phyloP scores from a whole-genome alignment of 2,113 vertebrate genomes.

The Nesoenas mayeri region DNA sequence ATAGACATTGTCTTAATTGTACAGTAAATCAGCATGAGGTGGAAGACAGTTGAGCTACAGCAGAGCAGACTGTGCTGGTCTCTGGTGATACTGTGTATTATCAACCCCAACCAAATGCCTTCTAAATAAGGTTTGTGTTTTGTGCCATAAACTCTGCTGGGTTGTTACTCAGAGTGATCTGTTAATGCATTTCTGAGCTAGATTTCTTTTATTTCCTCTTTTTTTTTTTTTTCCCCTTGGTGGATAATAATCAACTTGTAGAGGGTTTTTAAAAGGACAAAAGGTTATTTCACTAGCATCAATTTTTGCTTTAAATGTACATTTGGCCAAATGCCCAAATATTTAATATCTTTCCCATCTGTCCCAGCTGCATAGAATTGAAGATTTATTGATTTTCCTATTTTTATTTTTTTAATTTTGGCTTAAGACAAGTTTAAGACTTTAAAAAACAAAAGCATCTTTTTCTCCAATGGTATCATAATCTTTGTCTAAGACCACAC shows the following conservation, averaged over 20 bases:
- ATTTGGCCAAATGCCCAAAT: conserved; percentile 43
- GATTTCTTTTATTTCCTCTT: background rate
- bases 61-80: background rate
- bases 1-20: conserved; percentile 50
- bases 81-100: background rate
- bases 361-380: conserved; percentile 43
- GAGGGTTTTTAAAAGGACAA: conserved; percentile 52
- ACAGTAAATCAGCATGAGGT: conserved; percentile 7
- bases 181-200: conserved; percentile 32
- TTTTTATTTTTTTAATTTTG: background rate
- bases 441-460: background rate
- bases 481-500: background rate
- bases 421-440: conserved; percentile 18
- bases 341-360: conserved; percentile 52
- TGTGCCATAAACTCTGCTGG: background rate
- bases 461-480: background rate
- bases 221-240: background rate
- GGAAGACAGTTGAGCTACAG: background rate
- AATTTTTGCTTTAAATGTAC: conserved; percentile 56
- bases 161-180: conserved; percentile 25
- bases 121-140: conserved; percentile 30
- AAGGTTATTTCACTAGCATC: conserved; percentile 53
- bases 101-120: conserved; percentile 9
- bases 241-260: conserved; percentile 24
- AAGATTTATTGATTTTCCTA: conserved; percentile 33